Base-by-base conservation (phyloP, 2,113 vertebrate genomes). In the Cyphomyrus discorhynchus region DNA sequence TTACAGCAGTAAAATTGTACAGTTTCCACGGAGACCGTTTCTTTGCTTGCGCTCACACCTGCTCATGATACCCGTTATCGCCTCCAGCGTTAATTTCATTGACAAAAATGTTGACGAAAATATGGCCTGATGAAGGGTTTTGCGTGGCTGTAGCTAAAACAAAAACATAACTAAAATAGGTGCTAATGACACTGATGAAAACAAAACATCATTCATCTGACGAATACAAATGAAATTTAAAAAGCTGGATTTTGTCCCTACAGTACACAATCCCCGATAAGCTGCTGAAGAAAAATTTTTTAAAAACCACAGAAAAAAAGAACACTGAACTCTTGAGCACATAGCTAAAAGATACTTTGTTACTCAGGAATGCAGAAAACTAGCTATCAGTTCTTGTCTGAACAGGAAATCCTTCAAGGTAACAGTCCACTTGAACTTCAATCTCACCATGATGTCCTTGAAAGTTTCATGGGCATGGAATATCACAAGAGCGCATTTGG, bases 401-500 rank as follows among this genome's bases (percentile, higher is more conserved):
- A 82, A 49, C 88, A 90, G 90, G 42, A 88, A 66, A 80, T n/a
- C 21, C 56, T 62, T 62, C 56, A n/a, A n/a, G 24, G 56, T n/a
- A n/a, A 58, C 56, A n/a, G 21, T 62, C 56, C 56, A 62, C 56
- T 56, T 56, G 8, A 90, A 83, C 49, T 91, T 92, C 89, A 93
- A 90, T 91, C 91, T 92, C 91, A 93, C 53, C 85, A 90, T n/a
- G 24, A 50, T 56, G 27, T 42, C 85, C 45, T 86, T 86, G 47
- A 56, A 82, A 49, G 77, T 24, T 70, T 84, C 39, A 86, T 27
- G 91, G 46, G 90, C 49, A 88, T 70, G 31, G 49, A 89, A 92
- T 89, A 91, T 66, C 90, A 88, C 13, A 46, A 88, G 91, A 77
- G 91, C 91, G 88, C 90, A 90, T 92, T 93, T 87, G 90, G 87